These are phyloP conservation scores for Ochlodes sylvanus DNA, from an alignment of 2,888 invertebrate genomes.

Conservation along the genomic window DNA sequence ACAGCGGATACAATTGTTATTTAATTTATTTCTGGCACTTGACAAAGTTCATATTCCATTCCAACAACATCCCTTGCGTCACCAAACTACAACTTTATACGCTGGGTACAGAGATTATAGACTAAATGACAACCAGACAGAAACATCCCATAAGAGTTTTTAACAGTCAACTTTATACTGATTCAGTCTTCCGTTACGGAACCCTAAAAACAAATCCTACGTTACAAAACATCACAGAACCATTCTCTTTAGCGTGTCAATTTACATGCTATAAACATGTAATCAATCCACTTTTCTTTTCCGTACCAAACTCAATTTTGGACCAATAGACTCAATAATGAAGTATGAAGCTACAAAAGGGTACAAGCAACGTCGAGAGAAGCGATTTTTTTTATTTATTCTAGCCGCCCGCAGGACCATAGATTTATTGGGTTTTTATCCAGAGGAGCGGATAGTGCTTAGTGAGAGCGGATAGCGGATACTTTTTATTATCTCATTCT, in stretches of 20 bases:
- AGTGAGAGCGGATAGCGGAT: slow-evolving; percentile 10
- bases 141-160: too few relatives aligned
- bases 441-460: not conserved
- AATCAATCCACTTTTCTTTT: slow-evolving; percentile 1
- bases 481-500: not conserved
- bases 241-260: not conserved
- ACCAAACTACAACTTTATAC: too few relatives aligned
- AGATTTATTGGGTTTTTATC: slow-evolving; percentile 24
- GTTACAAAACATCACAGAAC: not conserved
- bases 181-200: not conserved
- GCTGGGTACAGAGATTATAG: too few relatives aligned
- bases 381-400: slow-evolving; percentile 9
- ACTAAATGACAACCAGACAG: too few relatives aligned
- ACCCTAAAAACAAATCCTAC: not conserved
- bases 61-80: too few relatives aligned
- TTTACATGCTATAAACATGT: not conserved
- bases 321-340: not conserved
- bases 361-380: not conserved
- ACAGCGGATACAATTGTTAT: too few relatives aligned
- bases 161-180: too few relatives aligned
- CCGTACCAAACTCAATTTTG: slow-evolving; percentile 3
- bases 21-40: too few relatives aligned
- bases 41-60: too few relatives aligned
- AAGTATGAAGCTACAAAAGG: slow-evolving; percentile 3
- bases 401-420: not conserved